These are phyloP conservation scores for Volucella inflata DNA, from an alignment of 2,888 invertebrate genomes.

Conservation along the genomic window DNA sequence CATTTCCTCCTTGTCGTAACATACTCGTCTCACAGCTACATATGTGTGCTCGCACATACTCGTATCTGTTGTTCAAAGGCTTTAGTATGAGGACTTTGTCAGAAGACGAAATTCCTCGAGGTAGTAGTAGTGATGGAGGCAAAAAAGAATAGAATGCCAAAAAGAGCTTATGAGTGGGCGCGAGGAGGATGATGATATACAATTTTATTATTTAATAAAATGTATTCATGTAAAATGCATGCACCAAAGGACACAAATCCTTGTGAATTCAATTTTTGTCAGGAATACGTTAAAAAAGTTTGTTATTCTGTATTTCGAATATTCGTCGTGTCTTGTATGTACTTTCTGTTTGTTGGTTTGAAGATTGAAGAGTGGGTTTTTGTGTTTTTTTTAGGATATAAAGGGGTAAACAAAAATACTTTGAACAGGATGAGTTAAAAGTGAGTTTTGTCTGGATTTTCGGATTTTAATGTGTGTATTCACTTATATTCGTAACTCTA, in stretches of 20 bases:
- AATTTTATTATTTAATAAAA: slow-evolving; percentile 44
- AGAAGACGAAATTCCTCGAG: too few species aligned
- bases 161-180: too few species aligned
- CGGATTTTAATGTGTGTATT: too few species aligned
- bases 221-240: slow-evolving; percentile 49
- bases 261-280: slow-evolving; percentile 30
- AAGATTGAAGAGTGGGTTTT: too few species aligned
- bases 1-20: slow-evolving; percentile 8
- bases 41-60: not conserved
- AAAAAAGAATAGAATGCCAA: not conserved
- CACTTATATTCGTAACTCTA: too few species aligned
- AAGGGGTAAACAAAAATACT: too few species aligned
- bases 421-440: too few species aligned
- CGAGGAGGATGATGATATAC: too few species aligned
- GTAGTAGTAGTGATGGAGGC: too few species aligned
- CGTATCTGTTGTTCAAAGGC: not conserved
- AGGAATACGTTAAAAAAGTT: slow-evolving; percentile 23
- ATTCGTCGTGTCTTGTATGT: not conserved
- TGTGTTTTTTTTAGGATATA: too few species aligned
- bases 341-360: not conserved
- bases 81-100: not conserved
- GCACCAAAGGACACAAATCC: slow-evolving; percentile 27
- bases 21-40: not conserved
- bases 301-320: too few species aligned
- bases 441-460: too few species aligned